Conservation (phyloP, 2,113 vertebrate genomes). For the Eulemur rufifrons region DNA sequence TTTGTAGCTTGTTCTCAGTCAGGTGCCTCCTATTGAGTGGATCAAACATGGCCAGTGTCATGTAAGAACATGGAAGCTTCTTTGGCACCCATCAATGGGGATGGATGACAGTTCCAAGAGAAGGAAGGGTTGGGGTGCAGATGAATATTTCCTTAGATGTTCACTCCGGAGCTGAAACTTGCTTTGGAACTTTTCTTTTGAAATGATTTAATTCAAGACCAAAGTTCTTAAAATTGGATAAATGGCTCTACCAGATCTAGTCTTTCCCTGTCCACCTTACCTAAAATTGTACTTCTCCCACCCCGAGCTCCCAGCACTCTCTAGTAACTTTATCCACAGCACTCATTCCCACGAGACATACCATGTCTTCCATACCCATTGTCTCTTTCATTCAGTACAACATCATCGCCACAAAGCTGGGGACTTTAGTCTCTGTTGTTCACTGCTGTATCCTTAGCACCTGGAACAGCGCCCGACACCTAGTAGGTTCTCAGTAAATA, state of each 20-base stretch:
- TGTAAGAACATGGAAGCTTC: not conserved
- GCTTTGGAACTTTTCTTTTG: not conserved
- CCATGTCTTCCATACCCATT: not conserved
- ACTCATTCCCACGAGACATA: not conserved
- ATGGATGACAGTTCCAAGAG: not conserved
- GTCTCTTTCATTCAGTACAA: not conserved
- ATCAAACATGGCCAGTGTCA: not conserved
- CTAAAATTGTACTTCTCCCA: not conserved
- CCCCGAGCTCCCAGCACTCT: accelerated
- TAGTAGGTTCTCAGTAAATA: not conserved
- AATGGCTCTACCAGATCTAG: not conserved
- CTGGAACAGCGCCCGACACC: not conserved
- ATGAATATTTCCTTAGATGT: not conserved
- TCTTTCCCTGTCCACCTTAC: not conserved
- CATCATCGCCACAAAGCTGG: not conserved
- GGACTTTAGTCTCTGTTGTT: not conserved
- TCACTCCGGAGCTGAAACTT: not conserved
- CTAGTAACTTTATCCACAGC: not conserved
- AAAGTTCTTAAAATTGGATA: not conserved
- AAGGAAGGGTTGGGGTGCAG: accelerated
- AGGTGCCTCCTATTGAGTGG: not conserved
- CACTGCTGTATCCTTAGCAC: not conserved
- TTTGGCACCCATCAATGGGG: not conserved
- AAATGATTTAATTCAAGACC: not conserved
- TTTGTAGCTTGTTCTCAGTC: not conserved